These are phyloP conservation scores for Rugalucina vietnamica DNA, from an alignment of 2,888 invertebrate genomes.

Conservation along the genomic window DNA sequence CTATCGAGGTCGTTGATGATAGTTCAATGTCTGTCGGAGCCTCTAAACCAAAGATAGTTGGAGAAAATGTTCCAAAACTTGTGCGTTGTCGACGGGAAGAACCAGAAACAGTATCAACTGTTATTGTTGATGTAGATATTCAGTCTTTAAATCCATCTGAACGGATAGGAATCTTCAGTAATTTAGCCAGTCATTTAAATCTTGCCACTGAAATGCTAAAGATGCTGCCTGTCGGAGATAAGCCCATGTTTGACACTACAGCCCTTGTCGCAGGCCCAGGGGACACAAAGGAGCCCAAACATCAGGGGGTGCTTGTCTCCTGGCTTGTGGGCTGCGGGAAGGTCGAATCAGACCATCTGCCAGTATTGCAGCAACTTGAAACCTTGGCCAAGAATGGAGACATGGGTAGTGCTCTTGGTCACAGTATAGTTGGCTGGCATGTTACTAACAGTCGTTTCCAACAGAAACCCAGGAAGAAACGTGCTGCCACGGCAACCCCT, in stretches of 20 bases:
- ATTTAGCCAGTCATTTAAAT: slow-evolving; percentile 74
- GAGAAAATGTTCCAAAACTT: slow-evolving; percentile 69
- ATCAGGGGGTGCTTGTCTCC: slow-evolving; percentile 74
- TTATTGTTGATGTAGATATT: slow-evolving; percentile 89
- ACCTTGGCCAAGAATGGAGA: slow-evolving; percentile 90
- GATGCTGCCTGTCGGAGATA: slow-evolving; percentile 75
- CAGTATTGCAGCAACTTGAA: slow-evolving; percentile 88
- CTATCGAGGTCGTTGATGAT: slow-evolving; percentile 87
- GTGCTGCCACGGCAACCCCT: slow-evolving; percentile 78
- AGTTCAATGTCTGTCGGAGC: slow-evolving; percentile 54
- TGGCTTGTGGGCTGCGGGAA: slow-evolving; percentile 90
- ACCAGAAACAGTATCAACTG: slow-evolving; percentile 87
- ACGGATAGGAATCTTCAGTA: slow-evolving; percentile 85
- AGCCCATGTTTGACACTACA: slow-evolving; percentile 77
- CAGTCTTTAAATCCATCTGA: slow-evolving; percentile 87
- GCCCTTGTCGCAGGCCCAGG: slow-evolving; percentile 82
- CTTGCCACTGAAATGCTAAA: slow-evolving; percentile 78
- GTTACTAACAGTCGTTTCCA: slow-evolving; percentile 85
- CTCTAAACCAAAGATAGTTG: slow-evolving; percentile 49
- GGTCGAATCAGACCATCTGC: slow-evolving; percentile 88
- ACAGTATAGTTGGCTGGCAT: slow-evolving; percentile 90
- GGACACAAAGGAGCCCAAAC: slow-evolving; percentile 72
- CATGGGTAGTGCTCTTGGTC: slow-evolving; percentile 88
- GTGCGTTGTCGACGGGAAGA: slow-evolving; percentile 84
- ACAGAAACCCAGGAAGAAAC: slow-evolving; percentile 78